A percentile compares a stretch with the other conserved stretches of the same genome.
phyloP scores from a whole-genome alignment of 2,888 invertebrate genomes.

The Sipunculus nudus region DNA sequence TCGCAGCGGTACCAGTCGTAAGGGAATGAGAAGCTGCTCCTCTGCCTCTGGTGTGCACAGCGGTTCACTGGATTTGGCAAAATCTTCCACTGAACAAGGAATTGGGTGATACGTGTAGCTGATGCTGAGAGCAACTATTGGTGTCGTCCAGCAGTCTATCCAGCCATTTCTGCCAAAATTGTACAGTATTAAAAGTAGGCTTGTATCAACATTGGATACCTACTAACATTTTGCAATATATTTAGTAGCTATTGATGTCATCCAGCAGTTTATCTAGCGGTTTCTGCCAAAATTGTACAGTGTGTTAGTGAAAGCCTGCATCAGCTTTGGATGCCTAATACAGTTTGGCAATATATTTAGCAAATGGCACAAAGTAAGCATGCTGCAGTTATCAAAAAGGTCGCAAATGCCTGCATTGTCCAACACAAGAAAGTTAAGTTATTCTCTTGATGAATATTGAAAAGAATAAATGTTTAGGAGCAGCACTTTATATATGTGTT shows the following conservation, averaged over 20 bases:
- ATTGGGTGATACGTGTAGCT: conserved; percentile 92
- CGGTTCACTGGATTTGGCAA: conserved; percentile 59
- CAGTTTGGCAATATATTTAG: conserved; percentile 61
- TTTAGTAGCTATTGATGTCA: conserved; percentile 92
- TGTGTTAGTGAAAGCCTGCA: neutral
- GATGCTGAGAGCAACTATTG: conserved; percentile 90
- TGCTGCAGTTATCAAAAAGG: too few relatives aligned
- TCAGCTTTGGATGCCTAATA: neutral
- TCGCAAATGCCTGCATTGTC: too few relatives aligned
- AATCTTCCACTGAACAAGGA: conserved; percentile 68
- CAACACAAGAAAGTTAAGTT: too few relatives aligned
- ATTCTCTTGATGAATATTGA: too few relatives aligned
- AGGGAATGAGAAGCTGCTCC: conserved; percentile 89
- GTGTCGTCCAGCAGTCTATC: conserved; percentile 97
- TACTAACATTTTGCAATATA: neutral
- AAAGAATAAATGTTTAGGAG: too few relatives aligned
- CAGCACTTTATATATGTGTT: too few relatives aligned
- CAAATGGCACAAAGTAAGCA: too few relatives aligned
- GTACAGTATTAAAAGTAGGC: too few relatives aligned
- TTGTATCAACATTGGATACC: neutral
- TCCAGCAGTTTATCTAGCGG: conserved; percentile 98
- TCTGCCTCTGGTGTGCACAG: conserved; percentile 95
- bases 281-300: conserved; percentile 63
- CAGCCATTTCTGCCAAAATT: conserved; percentile 76
- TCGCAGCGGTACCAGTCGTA: conserved; percentile 74